Base-by-base conservation (phyloP, 1,140 invertebrate species). In the Caenorhabditis elegans region DNA sequence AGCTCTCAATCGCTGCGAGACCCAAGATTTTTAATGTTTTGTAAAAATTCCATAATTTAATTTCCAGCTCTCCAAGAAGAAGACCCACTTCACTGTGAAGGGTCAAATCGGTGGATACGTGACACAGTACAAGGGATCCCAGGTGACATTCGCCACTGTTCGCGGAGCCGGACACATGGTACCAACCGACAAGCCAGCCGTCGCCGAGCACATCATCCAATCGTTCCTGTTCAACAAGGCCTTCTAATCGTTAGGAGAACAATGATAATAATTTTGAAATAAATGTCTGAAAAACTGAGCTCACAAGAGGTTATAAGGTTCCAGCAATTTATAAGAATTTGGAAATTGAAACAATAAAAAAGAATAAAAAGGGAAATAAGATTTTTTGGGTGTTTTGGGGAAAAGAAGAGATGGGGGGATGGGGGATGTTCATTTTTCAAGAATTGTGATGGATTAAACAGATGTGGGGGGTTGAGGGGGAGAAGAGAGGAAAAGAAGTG, bases 151-250 rank as follows among this genome's bases (percentile, higher is more conserved):
- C 43, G 48, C 49, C 65, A 85, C 83, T 22, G 84, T 85, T 85
- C 82, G 90, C 87, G 92, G 91, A 28, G 89, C 92, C 82, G 92
- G 92, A 79, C 92, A 92, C 86, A 92, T 92, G 91, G 92, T 92
- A 1, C 92, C 92, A 3, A 88, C 89, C 80, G 91, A 92, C 85
- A 90, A 90, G 84, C 91, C 92, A 60, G 83, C 82, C 5, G 88
- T 87, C 76, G 90, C 91, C 15, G 87, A 91, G 22, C 83, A 90
- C 49, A 88, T 90, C 85, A 86, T 90, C 60, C 83, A 81, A 8
- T 82, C 83, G 53, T 90, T 90, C 85, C 46, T 90, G 4, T 51
- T 81, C 82, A 79, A 84, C 31, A 70, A 76, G 13, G 36, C 80
- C 48, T 80, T 80, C 76, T 82, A 84, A 82, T 26, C 15, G 17